Evolutionary conservation across 2,113 vertebrate species (phyloP).

Genomic region (Bubo blakistoni): DNA sequence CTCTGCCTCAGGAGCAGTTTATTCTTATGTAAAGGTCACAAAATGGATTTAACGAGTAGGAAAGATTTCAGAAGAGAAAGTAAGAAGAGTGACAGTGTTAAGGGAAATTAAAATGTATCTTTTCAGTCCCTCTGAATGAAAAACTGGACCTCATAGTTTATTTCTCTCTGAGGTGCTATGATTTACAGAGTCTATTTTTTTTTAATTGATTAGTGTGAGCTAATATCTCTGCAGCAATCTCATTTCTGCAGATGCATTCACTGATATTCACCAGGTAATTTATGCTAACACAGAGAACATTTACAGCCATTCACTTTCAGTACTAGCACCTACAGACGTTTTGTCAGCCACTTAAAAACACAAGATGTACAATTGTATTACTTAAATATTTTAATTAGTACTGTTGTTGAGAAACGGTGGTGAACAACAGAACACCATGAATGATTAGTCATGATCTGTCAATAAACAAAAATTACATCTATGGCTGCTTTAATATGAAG

Average conservation of each 20-base stretch:
- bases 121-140: background rate
- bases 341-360: conserved; percentile 1
- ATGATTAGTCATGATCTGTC: background rate
- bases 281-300: background rate
- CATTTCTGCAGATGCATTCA: conserved; percentile 23
- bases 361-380: background rate
- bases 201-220: background rate
- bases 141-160: background rate
- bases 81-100: background rate
- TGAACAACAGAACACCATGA: background rate
- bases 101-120: background rate
- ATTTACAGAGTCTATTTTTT: background rate
- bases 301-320: background rate
- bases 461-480: background rate
- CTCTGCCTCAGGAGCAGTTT: background rate
- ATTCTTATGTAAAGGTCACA: background rate
- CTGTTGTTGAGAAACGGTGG: background rate
- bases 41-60: background rate
- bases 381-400: background rate
- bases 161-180: background rate
- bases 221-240: background rate
- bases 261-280: conserved; percentile 9
- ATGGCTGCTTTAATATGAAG: background rate
- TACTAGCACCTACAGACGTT: background rate
- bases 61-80: background rate